Percentiles rank a stretch among this genome's conserved stretches.
Conservation (phyloP, 2,113 vertebrate species). For the Misgurnus mizolepis region DNA sequence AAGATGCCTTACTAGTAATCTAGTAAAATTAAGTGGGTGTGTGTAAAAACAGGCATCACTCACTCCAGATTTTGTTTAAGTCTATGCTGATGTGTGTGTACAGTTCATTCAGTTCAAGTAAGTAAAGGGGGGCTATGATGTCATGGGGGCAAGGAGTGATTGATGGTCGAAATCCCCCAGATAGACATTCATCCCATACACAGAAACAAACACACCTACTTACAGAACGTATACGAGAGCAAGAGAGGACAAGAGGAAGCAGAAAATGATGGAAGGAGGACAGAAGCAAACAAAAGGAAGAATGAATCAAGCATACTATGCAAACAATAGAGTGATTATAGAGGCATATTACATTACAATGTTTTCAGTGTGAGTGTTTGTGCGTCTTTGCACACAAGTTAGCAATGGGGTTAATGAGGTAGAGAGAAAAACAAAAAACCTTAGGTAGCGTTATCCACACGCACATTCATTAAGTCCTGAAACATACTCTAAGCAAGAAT, state of each 20-base stretch:
- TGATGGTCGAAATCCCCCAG: slow-evolving; percentile 34
- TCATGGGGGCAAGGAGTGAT: slow-evolving; percentile 39
- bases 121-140: slow-evolving; percentile 36
- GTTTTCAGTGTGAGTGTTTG: not conserved
- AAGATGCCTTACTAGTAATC: no score
- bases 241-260: not conserved
- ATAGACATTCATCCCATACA: slow-evolving; percentile 13
- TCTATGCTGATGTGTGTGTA: slow-evolving; percentile 29
- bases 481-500: not conserved
- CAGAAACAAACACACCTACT: slow-evolving; percentile 27
- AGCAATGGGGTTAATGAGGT: slow-evolving; percentile 33
- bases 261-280: not conserved
- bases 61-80: not conserved
- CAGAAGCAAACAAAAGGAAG: not conserved
- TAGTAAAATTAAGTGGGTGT: not conserved
- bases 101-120: slow-evolving; percentile 38
- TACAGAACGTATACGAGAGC: not conserved
- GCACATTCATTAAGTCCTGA: not conserved
- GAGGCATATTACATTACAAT: not conserved
- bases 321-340: not conserved
- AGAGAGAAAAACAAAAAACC: slow-evolving; percentile 30
- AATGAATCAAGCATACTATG: not conserved
- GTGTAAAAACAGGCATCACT: not conserved
- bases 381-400: not conserved
- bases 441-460: slow-evolving; percentile 2